phyloP scores from a whole-genome alignment of 1,140 invertebrate species.

The Acromyrmex heyeri region DNA sequence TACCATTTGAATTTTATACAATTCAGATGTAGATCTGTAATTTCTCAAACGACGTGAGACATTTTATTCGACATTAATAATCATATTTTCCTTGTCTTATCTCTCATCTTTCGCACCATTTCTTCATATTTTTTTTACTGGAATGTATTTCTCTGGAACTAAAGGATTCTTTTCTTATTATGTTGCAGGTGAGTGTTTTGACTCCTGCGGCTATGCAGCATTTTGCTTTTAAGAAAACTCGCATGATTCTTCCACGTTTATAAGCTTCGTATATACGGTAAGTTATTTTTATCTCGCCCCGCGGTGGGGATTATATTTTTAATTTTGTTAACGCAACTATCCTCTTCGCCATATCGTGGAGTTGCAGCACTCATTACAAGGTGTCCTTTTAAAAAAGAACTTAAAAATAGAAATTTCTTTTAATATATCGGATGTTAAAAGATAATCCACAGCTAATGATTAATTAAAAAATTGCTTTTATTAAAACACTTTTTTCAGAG shows the following conservation, averaged over 20 bases:
- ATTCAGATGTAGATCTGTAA: background rate
- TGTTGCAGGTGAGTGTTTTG: slow-evolving; percentile 55
- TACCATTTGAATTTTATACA: background rate
- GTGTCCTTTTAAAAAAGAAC: background rate
- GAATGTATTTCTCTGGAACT: slow-evolving; percentile 23
- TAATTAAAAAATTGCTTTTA: background rate
- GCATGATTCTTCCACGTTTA: slow-evolving; percentile 36
- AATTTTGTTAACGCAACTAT: slow-evolving; percentile 47
- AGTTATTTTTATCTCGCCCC: slow-evolving; percentile 44
- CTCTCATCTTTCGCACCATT: background rate
- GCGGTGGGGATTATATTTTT: slow-evolving; percentile 48
- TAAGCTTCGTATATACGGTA: slow-evolving; percentile 50
- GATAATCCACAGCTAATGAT: background rate
- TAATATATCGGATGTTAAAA: background rate
- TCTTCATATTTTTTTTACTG: background rate
- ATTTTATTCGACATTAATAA: slow-evolving; percentile 5
- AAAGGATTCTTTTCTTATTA: slow-evolving; percentile 33
- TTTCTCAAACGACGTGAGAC: background rate
- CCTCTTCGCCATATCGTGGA: background rate
- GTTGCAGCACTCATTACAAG: background rate
- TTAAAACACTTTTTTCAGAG: background rate
- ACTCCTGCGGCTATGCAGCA: slow-evolving; percentile 37
- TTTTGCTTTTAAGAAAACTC: slow-evolving; percentile 45
- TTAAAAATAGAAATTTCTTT: background rate
- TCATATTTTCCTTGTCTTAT: background rate